Evolutionary conservation across 1,140 invertebrate genomes (phyloP).

Genomic region (Intoshia linei): DNA sequence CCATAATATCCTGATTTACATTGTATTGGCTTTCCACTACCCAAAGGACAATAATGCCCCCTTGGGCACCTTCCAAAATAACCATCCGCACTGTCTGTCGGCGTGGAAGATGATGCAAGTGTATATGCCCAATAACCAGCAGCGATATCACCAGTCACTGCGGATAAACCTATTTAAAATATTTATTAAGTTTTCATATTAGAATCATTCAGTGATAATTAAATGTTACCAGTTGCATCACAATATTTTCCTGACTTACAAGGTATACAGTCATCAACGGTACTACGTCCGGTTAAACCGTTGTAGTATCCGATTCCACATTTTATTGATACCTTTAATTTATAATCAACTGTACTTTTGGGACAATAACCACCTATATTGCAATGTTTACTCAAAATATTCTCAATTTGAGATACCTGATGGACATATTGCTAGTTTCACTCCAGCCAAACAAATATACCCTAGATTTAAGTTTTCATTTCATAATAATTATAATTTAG

Average conservation of each 20-base stretch:
- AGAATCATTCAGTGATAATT: not conserved
- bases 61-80: constrained; percentile 9
- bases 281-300: constrained; percentile 9
- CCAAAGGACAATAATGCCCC: constrained; percentile 13
- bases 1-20: constrained; percentile 13
- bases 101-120: constrained; percentile 8
- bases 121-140: constrained; percentile 11
- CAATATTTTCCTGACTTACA: constrained; percentile 15
- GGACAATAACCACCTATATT: constrained; percentile 13
- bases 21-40: constrained; percentile 9
- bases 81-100: constrained; percentile 9
- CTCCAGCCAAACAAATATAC: too few relatives aligned
- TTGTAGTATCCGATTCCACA: constrained; percentile 13
- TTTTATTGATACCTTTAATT: constrained; percentile 7
- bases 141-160: constrained; percentile 11
- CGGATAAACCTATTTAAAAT: constrained; percentile 9
- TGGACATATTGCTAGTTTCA: too few relatives aligned
- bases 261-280: constrained; percentile 9
- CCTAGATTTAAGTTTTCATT: too few relatives aligned
- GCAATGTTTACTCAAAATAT: not conserved
- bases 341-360: constrained; percentile 11
- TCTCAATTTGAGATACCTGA: not conserved
- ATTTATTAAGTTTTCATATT: not conserved
- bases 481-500: too few relatives aligned
- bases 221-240: constrained; percentile 10